A percentile compares a stretch with the other conserved stretches of the same genome.
Conservation (phyloP, 1,140 invertebrate species). For the Drosophila navojoa region DNA sequence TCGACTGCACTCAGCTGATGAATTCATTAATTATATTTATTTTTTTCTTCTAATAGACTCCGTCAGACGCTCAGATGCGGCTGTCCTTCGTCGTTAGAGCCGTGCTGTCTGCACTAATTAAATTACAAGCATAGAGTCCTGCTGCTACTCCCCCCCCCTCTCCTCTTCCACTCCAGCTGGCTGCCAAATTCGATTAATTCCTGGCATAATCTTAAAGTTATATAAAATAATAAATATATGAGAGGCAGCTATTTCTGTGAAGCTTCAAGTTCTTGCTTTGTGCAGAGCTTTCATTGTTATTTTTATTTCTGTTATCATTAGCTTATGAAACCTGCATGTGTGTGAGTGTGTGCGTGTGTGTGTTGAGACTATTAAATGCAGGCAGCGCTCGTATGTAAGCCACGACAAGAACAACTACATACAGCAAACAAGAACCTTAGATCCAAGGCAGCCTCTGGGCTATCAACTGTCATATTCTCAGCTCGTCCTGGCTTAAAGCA, state of each 20-base stretch:
- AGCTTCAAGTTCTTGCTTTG: conserved; percentile 43
- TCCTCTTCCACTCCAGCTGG: conserved; percentile 9
- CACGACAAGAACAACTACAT: not conserved
- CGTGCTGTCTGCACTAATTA: conserved; percentile 60
- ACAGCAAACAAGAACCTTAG: conserved; percentile 20
- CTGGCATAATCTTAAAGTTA: conserved; percentile 53
- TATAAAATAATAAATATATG: not conserved
- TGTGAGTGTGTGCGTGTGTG: not conserved
- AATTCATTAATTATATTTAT: conserved; percentile 70
- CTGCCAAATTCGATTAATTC: conserved; percentile 56
- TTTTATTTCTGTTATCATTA: conserved; percentile 47
- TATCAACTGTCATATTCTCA: conserved; percentile 30
- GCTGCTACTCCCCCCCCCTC: not conserved
- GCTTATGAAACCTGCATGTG: conserved; percentile 4
- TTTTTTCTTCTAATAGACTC: conserved; percentile 58
- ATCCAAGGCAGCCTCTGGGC: conserved; percentile 17
- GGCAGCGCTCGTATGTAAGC: conserved; percentile 19
- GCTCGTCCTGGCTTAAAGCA: conserved; percentile 26
- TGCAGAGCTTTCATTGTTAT: conserved; percentile 28
- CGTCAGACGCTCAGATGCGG: conserved; percentile 1
- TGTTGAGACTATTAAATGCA: conserved; percentile 50
- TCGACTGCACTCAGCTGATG: conserved; percentile 65
- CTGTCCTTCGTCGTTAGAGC: conserved; percentile 2
- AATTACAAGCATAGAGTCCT: conserved; percentile 45
- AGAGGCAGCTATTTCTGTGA: not conserved